Percentiles rank a stretch among this genome's conserved stretches.
These are phyloP conservation scores for Lacerta viridis DNA, from an alignment of 2,797 vertebrate genomes.

Conservation along the genomic window DNA sequence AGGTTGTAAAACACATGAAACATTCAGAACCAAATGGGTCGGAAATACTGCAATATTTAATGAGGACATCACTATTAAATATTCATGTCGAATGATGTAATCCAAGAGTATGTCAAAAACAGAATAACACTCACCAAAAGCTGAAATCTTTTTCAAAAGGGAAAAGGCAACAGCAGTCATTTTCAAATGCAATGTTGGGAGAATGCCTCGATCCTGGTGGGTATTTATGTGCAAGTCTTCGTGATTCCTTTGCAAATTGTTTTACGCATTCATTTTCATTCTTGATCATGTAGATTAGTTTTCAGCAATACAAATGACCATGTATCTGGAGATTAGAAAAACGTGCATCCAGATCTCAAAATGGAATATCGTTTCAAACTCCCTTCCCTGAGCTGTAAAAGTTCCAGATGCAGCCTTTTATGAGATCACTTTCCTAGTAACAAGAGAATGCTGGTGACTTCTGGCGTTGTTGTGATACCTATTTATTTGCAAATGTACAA, in stretches of 20 bases:
- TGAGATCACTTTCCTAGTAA: not conserved
- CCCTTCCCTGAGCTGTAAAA: not conserved
- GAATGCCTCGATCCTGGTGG: not conserved
- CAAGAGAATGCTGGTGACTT: not conserved
- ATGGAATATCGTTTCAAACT: not conserved
- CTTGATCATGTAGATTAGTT: conserved; percentile 31
- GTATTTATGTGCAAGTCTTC: conserved; percentile 46
- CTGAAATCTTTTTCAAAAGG: conserved; percentile 59
- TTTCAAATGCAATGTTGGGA: conserved; percentile 49
- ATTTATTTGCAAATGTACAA: not conserved
- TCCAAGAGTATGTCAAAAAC: conserved; percentile 55
- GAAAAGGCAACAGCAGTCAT: conserved; percentile 32
- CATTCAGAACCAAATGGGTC: conserved; percentile 71
- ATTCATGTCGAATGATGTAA: conserved; percentile 72
- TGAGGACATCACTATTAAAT: conserved; percentile 74
- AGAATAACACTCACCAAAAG: conserved; percentile 38
- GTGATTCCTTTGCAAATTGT: conserved; percentile 34
- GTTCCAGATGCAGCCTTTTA: not conserved
- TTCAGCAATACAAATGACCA: conserved; percentile 41
- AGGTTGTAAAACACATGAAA: conserved; percentile 67
- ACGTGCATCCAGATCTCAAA: conserved; percentile 34
- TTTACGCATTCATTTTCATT: conserved; percentile 59
- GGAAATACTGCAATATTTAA: conserved; percentile 72
- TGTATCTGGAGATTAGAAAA: conserved; percentile 33
- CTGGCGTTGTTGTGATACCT: not conserved